A percentile compares a stretch with the other conserved stretches of the same genome.
phyloP scores from a whole-genome alignment of 2,888 invertebrate genomes.

The Polydrusus pterygomalis region DNA sequence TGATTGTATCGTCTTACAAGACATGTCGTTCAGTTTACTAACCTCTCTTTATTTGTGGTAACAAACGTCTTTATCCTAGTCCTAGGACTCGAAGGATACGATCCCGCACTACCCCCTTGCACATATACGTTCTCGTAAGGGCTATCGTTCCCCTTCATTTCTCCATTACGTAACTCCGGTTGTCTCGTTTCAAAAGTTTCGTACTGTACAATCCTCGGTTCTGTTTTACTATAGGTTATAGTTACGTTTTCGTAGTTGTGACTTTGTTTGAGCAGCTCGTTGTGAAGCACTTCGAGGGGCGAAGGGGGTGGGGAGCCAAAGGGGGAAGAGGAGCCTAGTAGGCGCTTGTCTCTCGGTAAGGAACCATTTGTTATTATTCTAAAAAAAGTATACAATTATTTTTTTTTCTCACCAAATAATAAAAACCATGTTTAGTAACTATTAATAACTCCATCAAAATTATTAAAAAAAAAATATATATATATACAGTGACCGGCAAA shows the following conservation, averaged over 20 bases:
- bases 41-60: conserved; percentile 60
- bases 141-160: conserved; percentile 66
- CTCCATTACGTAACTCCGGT: conserved; percentile 68
- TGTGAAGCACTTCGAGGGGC: conserved; percentile 66
- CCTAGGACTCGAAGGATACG: conserved; percentile 74
- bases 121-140: conserved; percentile 78
- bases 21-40: background rate
- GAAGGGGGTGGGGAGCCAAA: conserved; percentile 71
- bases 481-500: no score
- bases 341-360: conserved; percentile 81
- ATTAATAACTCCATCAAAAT: no score
- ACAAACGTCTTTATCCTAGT: conserved; percentile 78
- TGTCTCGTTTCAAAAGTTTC: conserved; percentile 67
- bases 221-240: conserved; percentile 50
- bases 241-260: conserved; percentile 64
- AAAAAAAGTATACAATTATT: conserved; percentile 59
- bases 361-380: conserved; percentile 95
- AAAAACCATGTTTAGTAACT: no score
- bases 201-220: conserved; percentile 65
- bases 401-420: no score
- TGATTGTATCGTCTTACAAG: no score
- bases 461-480: no score
- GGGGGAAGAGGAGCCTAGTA: conserved; percentile 63
- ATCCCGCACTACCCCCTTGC: conserved; percentile 69
- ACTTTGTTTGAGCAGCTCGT: conserved; percentile 62